Conservation (phyloP, 2,797 vertebrate species). For the Varecia variegata region DNA sequence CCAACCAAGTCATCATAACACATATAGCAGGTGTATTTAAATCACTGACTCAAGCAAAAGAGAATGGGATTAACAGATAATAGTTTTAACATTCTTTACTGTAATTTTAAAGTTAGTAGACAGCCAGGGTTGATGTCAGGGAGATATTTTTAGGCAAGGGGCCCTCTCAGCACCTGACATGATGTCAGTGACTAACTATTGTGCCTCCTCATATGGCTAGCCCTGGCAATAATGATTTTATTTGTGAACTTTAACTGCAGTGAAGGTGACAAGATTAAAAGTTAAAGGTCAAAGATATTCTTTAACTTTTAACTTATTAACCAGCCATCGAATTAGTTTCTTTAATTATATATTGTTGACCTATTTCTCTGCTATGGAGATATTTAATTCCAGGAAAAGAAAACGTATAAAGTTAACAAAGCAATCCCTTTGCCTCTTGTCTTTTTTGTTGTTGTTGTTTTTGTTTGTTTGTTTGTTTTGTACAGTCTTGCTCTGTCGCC, state of each 20-base stretch:
- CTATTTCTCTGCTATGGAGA: neutral
- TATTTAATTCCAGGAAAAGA: slow-evolving; percentile 42
- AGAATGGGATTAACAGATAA: slow-evolving; percentile 65
- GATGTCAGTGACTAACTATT: slow-evolving; percentile 45
- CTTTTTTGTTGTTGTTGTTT: no score
- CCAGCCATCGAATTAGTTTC: neutral
- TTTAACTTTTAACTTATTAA: slow-evolving; percentile 27
- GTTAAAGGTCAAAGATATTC: slow-evolving; percentile 45
- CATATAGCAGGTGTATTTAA: slow-evolving; percentile 51
- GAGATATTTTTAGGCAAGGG: slow-evolving; percentile 67
- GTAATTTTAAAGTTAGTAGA: slow-evolving; percentile 57
- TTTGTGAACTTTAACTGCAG: slow-evolving; percentile 28
- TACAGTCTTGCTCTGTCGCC: no score
- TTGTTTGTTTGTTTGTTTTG: no score
- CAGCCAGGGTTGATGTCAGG: slow-evolving; percentile 55
- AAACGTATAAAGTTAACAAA: neutral
- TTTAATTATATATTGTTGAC: neutral
- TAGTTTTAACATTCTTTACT: slow-evolving; percentile 60
- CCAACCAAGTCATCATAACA: slow-evolving; percentile 34
- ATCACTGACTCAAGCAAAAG: slow-evolving; percentile 55
- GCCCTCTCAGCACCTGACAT: slow-evolving; percentile 16
- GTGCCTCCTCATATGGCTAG: slow-evolving; percentile 27
- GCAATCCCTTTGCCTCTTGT: neutral
- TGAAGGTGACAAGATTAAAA: slow-evolving; percentile 42
- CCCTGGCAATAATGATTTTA: slow-evolving; percentile 22